Base-by-base conservation (phyloP, 2,113 vertebrate genomes). In the Microcebus jonahi region DNA sequence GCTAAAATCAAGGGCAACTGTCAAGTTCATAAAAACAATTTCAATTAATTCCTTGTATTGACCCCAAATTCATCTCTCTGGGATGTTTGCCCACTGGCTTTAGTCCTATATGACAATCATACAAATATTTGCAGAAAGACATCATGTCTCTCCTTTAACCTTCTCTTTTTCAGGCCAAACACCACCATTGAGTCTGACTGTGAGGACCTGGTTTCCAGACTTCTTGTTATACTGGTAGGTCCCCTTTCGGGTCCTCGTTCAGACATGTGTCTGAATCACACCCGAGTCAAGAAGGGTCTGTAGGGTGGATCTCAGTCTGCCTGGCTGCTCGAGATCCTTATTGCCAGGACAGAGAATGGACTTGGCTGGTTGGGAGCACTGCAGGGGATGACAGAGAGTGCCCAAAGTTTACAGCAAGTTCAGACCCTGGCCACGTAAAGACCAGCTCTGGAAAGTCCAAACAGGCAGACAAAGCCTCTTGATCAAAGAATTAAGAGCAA, bases 81-180 rank as follows among this genome's bases (percentile, higher is more conserved):
- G n/a, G 76, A 82, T 39, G 53, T 73, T 57, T 12, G 80, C n/a
- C 23, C 63, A 80, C 9, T 75, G 50, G 9, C 36, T 63, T 42
- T 55, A 18, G 20, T 76, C 75, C 34, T 67, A 65, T 11, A 36
- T 42, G 59, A 81, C 8, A n/a, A 27, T 31, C n/a, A 71, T 85
- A 61, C 70, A 87, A 48, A 83, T 88, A 80, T 63, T 17, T 88
- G 34, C 27, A 88, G 88, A 89, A 88, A 94, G n/a, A 53, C 10
- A 83, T 75, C 17, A 29, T 55, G 3, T 53, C 20, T 88, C 45
- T 94, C 59, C 68, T 94, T 88, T 92, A 57, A 80, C 18, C 29
- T 42, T 70, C 48, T 84, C 23, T 88, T 86, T 79, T 48, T 17
- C 20, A 76, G 77, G 59, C 65, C 61, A 86, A 42, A 77, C 36